Percentiles rank a stretch among this genome's conserved stretches.
phyloP scores from a whole-genome alignment of 1,140 invertebrate species.

The Popillia japonica region DNA sequence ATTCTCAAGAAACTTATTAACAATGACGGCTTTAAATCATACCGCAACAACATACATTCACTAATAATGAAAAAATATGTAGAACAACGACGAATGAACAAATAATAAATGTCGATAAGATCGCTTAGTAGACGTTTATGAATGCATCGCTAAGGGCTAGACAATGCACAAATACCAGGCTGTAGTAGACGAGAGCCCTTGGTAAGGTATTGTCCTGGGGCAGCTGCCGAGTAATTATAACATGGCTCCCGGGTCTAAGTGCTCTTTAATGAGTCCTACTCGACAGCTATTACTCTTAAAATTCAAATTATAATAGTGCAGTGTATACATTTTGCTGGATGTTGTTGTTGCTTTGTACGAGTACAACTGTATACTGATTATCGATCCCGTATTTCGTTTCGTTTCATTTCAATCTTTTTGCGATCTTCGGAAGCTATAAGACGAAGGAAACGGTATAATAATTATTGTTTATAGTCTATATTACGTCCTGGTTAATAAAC shows the following conservation, averaged over 20 bases:
- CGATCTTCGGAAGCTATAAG: background rate
- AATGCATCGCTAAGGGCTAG: constrained; percentile 45
- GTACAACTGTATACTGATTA: constrained; percentile 20
- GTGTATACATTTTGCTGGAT: constrained; percentile 43
- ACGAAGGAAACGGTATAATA: background rate
- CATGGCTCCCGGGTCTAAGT: constrained; percentile 40
- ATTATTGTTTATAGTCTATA: background rate
- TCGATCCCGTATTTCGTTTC: constrained; percentile 2
- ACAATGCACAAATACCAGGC: constrained; percentile 44
- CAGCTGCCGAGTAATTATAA: constrained; percentile 50
- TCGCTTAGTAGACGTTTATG: constrained; percentile 46
- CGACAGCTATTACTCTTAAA: constrained; percentile 45
- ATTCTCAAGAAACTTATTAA: constrained; percentile 9
- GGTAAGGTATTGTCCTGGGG: constrained; percentile 47
- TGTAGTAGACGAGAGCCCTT: constrained; percentile 45
- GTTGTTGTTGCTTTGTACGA: background rate
- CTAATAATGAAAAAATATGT: constrained; percentile 45
- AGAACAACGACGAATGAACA: no score
- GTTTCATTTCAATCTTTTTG: background rate
- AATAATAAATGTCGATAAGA: constrained; percentile 47
- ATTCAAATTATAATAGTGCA: constrained; percentile 46
- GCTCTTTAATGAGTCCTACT: constrained; percentile 45
- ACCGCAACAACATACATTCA: constrained; percentile 25
- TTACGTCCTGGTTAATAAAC: background rate
- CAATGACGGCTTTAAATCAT: constrained; percentile 11